These are phyloP conservation scores for Aradophagus sp. DNA, from an alignment of 1,140 invertebrate genomes.

Conservation along the genomic window DNA sequence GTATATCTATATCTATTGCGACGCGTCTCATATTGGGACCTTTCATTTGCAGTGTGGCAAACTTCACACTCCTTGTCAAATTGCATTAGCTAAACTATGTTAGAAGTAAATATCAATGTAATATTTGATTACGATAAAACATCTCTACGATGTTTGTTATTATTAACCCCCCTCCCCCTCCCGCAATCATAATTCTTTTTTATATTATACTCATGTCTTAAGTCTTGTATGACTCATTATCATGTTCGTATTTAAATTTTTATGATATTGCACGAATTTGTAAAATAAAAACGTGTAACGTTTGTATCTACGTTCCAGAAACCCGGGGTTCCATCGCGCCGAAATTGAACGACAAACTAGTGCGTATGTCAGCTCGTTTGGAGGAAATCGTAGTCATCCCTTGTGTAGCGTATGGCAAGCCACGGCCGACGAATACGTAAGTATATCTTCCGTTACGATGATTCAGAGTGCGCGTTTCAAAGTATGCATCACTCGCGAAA, in stretches of 20 bases:
- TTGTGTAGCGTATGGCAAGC: slow-evolving; percentile 80
- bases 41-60: too few relatives aligned
- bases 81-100: too few relatives aligned
- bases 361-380: slow-evolving; percentile 73
- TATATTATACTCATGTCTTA: too few relatives aligned
- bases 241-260: slow-evolving; percentile 10
- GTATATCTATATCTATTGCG: too few relatives aligned
- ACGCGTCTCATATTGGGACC: too few relatives aligned
- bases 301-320: slow-evolving; percentile 66
- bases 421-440: slow-evolving; percentile 78
- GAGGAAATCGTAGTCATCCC: slow-evolving; percentile 79
- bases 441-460: slow-evolving; percentile 21
- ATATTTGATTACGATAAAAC: too few relatives aligned
- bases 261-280: neutral
- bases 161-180: too few relatives aligned
- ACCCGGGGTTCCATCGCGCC: slow-evolving; percentile 75
- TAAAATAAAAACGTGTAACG: slow-evolving; percentile 21
- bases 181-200: too few relatives aligned
- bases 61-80: too few relatives aligned
- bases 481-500: slow-evolving; percentile 29
- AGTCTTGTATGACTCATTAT: neutral
- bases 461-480: slow-evolving; percentile 23
- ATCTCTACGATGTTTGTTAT: too few relatives aligned
- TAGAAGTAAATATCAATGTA: too few relatives aligned
- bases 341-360: slow-evolving; percentile 75